Conservation (phyloP, 1,140 invertebrate genomes). For the Drosophila orosa region DNA sequence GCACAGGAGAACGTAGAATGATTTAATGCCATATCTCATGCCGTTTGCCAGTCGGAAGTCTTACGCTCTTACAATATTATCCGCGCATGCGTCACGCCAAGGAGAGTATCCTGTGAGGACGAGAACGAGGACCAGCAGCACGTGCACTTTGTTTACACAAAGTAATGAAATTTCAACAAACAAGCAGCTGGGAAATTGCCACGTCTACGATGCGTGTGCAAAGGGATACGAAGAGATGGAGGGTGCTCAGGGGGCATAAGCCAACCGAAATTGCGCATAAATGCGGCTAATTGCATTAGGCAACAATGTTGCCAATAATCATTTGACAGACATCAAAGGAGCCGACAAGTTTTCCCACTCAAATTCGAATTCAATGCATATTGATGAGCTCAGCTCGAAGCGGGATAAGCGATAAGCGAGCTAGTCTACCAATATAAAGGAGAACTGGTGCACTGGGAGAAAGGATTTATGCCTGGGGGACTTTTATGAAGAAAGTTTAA, state of each 20-base stretch:
- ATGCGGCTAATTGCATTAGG: slow-evolving; percentile 74
- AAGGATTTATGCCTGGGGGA: neutral
- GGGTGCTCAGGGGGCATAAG: slow-evolving; percentile 11
- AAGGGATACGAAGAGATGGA: slow-evolving; percentile 3
- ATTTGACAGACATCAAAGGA: slow-evolving; percentile 61
- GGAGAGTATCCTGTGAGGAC: neutral
- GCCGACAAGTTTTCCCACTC: slow-evolving; percentile 49
- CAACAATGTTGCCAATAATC: slow-evolving; percentile 70
- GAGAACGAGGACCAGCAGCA: slow-evolving; percentile 39
- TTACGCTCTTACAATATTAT: slow-evolving; percentile 60
- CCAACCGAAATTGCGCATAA: slow-evolving; percentile 64
- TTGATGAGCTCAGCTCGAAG: slow-evolving; percentile 56
- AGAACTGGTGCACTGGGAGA: neutral
- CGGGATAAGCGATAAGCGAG: slow-evolving; percentile 5
- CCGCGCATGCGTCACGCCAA: slow-evolving; percentile 60
- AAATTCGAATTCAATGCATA: slow-evolving; percentile 67
- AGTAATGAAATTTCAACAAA: slow-evolving; percentile 79
- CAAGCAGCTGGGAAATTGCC: slow-evolving; percentile 61
- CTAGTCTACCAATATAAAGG: slow-evolving; percentile 15
- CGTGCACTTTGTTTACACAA: slow-evolving; percentile 79
- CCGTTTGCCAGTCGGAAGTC: slow-evolving; percentile 20
- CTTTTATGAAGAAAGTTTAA: too few species aligned
- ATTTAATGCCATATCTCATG: slow-evolving; percentile 62
- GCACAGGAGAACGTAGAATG: slow-evolving; percentile 58
- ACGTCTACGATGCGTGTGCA: slow-evolving; percentile 30